Conservation (phyloP, 2,113 vertebrate species). For the Elephas maximus region DNA sequence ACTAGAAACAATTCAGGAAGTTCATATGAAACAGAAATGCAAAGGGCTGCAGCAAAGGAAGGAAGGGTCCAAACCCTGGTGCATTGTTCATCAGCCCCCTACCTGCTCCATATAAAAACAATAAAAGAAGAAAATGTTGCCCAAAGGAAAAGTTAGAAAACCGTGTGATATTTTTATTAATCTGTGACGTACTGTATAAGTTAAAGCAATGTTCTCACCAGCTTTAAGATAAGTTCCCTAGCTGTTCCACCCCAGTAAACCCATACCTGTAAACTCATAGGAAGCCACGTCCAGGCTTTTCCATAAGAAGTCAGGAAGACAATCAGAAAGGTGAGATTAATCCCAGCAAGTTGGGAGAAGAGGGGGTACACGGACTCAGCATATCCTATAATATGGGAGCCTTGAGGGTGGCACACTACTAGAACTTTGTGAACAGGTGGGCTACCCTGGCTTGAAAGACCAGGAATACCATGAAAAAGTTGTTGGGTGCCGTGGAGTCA, state of each 20-base stretch:
- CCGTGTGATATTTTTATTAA: not conserved
- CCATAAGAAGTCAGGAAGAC: not conserved
- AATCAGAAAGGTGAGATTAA: not conserved
- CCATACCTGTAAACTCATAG: not conserved
- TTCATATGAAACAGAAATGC: not conserved
- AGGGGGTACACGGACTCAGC: not conserved
- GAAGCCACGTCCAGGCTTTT: not conserved
- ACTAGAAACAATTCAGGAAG: accelerated
- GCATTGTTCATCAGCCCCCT: no score
- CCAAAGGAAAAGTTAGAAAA: not conserved
- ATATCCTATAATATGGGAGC: accelerated
- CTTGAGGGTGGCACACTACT: no score
- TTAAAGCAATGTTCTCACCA: not conserved
- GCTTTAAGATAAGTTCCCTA: not conserved
- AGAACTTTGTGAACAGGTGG: not conserved
- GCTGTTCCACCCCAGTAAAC: not conserved
- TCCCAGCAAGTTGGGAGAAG: not conserved
- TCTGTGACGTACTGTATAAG: not conserved
- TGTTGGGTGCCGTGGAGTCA: not conserved
- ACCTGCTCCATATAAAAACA: not conserved
- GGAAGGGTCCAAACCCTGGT: not conserved
- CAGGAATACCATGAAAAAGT: not conserved
- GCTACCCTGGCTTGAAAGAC: not conserved
- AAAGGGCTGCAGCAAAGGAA: not conserved
- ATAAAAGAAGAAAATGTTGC: not conserved